A percentile compares a stretch with the other conserved stretches of the same genome.
Evolutionary conservation across 2,888 invertebrate species (phyloP).

Genomic region (Campopleginae sp.): DNA sequence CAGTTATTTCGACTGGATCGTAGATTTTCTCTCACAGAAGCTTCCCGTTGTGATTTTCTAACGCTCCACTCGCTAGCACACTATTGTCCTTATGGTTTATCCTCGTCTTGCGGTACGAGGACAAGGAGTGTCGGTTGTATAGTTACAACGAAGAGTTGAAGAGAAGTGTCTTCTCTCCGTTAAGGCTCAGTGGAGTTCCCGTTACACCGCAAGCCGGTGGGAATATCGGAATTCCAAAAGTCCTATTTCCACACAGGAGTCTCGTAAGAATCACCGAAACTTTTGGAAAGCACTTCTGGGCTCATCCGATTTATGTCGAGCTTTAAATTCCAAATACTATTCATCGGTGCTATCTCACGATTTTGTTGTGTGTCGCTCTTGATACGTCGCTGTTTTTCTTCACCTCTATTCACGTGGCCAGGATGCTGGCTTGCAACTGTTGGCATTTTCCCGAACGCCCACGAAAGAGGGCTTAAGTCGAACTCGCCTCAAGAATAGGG

Average conservation of each 20-base stretch:
- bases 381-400: constrained; percentile 21
- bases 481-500: constrained; percentile 53
- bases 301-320: constrained; percentile 57
- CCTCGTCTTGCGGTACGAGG: constrained; percentile 48
- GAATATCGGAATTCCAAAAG: constrained; percentile 49
- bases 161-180: constrained; percentile 42
- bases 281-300: constrained; percentile 54
- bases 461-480: constrained; percentile 46
- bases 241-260: constrained; percentile 30
- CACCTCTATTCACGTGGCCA: constrained; percentile 46
- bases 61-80: constrained; percentile 70
- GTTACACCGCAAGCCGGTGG: constrained; percentile 42
- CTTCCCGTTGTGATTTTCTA: constrained; percentile 74
- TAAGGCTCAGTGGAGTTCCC: constrained; percentile 24
- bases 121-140: constrained; percentile 29
- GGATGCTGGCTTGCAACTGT: constrained; percentile 55
- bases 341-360: constrained; percentile 17
- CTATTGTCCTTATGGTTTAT: constrained; percentile 79
- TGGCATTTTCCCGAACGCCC: constrained; percentile 47
- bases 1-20: constrained; percentile 78
- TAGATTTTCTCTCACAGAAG: constrained; percentile 62
- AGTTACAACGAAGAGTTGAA: constrained; percentile 21
- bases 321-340: constrained; percentile 42
- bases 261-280: constrained; percentile 40
- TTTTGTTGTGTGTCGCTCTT: constrained; percentile 21